phyloP scores from a whole-genome alignment of 2,888 invertebrate genomes.

The Celastrina argiolus region DNA sequence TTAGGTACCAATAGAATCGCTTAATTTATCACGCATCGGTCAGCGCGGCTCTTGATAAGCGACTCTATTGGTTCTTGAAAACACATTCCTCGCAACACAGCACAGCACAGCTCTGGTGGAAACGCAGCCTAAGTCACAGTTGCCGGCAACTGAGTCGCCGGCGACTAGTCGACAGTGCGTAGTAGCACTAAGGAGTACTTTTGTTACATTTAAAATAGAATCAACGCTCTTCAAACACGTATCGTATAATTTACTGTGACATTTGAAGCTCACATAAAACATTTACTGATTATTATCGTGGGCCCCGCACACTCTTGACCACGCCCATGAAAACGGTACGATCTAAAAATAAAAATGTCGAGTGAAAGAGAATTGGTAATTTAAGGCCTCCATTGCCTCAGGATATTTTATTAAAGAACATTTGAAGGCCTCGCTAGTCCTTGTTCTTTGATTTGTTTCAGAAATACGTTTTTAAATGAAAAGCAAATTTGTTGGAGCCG shows the following conservation, averaged over 20 bases:
- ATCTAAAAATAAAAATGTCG: slow-evolving; percentile 15
- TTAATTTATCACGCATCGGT: too few species aligned
- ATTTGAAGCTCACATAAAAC: neutral
- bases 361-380: slow-evolving; percentile 20
- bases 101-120: too few species aligned
- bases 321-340: neutral
- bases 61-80: too few species aligned
- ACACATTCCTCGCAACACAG: too few species aligned
- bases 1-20: too few species aligned
- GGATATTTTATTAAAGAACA: slow-evolving; percentile 21
- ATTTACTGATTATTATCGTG: slow-evolving; percentile 17
- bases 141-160: too few species aligned
- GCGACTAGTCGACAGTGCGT: too few species aligned
- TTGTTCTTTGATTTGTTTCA: slow-evolving; percentile 17
- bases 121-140: too few species aligned
- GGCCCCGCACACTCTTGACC: neutral
- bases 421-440: neutral
- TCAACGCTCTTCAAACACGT: neutral
- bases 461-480: slow-evolving; percentile 21
- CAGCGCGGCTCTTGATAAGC: too few species aligned
- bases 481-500: neutral
- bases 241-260: neutral
- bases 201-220: neutral
- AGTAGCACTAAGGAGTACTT: neutral
- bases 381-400: slow-evolving; percentile 10